Percentiles rank a stretch among this genome's conserved stretches.
These are phyloP conservation scores for Catocala sponsa DNA, from an alignment of 2,888 invertebrate species.

Conservation along the genomic window DNA sequence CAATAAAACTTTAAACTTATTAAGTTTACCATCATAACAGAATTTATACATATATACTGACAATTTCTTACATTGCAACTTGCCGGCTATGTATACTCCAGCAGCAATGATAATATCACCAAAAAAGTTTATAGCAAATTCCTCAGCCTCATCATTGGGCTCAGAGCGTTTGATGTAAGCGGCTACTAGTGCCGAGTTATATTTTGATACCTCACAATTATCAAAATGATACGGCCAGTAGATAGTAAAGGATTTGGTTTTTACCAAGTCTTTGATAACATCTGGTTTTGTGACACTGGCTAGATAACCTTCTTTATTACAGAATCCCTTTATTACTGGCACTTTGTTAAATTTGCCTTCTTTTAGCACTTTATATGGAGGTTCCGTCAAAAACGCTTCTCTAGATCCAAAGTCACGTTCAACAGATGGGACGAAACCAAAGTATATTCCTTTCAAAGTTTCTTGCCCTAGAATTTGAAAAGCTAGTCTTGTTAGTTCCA, in stretches of 20 bases:
- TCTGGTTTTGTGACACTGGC: slow-evolving; percentile 55
- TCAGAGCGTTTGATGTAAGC: slow-evolving; percentile 34
- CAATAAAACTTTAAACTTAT: slow-evolving; percentile 46
- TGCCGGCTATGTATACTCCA: slow-evolving; percentile 58
- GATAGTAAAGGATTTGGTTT: slow-evolving; percentile 52
- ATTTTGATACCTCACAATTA: slow-evolving; percentile 34
- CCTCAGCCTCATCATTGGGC: slow-evolving; percentile 40
- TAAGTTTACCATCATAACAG: slow-evolving; percentile 62
- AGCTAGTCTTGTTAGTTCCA: slow-evolving; percentile 37
- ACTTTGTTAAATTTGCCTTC: slow-evolving; percentile 70
- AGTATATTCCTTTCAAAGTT: slow-evolving; percentile 11
- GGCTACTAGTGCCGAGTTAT: slow-evolving; percentile 39
- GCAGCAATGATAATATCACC: slow-evolving; percentile 62
- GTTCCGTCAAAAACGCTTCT: slow-evolving; percentile 57
- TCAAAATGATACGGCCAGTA: slow-evolving; percentile 53
- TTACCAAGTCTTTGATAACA: slow-evolving; percentile 46
- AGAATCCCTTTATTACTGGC: slow-evolving; percentile 82
- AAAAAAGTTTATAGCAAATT: slow-evolving; percentile 59
- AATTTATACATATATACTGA: slow-evolving; percentile 63
- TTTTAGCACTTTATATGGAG: slow-evolving; percentile 74
- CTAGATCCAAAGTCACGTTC: slow-evolving; percentile 64
- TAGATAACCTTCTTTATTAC: slow-evolving; percentile 77
- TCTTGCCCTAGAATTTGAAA: slow-evolving; percentile 21
- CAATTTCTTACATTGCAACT: slow-evolving; percentile 47
- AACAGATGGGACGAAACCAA: slow-evolving; percentile 67